Evolutionary conservation across 2,113 vertebrate species (phyloP).

Genomic region (Cichladusa arquata): DNA sequence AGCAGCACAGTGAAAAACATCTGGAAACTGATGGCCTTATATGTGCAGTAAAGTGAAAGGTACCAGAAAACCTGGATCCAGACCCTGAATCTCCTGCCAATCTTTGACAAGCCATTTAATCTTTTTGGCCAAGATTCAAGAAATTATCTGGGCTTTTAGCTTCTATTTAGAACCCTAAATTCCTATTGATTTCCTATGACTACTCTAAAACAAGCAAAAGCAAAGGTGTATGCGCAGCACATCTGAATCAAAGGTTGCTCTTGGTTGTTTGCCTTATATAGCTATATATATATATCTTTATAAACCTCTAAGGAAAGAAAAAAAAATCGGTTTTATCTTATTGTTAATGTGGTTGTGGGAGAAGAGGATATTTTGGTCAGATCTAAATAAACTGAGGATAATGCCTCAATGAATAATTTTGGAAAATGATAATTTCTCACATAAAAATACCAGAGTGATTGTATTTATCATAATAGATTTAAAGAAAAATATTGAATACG

Average conservation of each 20-base stretch:
- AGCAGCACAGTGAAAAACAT: background rate
- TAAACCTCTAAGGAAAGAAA: background rate
- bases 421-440: background rate
- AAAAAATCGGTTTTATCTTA: background rate
- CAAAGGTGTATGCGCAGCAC: background rate
- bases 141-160: slow-evolving; percentile 45
- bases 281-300: background rate
- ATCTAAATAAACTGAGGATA: background rate
- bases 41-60: background rate
- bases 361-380: background rate
- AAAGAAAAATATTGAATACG: background rate
- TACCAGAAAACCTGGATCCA: background rate
- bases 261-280: background rate
- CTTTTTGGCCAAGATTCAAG: slow-evolving; percentile 24
- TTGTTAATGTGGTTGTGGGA: background rate
- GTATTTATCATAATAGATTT: background rate
- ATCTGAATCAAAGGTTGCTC: background rate
- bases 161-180: slow-evolving; percentile 30
- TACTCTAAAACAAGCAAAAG: slow-evolving; percentile 19
- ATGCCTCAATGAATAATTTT: background rate
- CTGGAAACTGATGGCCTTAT: background rate
- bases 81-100: background rate
- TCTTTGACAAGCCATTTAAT: slow-evolving; percentile 30
- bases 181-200: slow-evolving; percentile 37
- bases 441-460: background rate